Conservation (phyloP, 2,888 invertebrate species). For the Caenorhabditis sp. region DNA sequence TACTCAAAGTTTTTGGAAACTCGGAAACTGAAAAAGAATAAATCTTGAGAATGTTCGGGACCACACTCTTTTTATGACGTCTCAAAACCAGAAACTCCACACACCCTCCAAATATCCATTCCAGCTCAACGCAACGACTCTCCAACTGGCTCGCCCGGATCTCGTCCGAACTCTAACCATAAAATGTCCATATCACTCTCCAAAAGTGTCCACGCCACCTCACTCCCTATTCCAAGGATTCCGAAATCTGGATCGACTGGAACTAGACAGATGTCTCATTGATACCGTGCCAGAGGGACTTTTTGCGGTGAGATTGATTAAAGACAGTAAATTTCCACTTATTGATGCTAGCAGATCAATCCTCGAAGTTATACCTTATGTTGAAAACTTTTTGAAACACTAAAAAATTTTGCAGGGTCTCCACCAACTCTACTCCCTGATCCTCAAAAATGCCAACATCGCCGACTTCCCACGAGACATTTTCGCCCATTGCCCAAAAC, state of each 20-base stretch:
- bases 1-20: no score
- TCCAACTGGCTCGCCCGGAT: conserved; percentile 72
- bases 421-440: conserved; percentile 74
- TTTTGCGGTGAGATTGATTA: conserved; percentile 66
- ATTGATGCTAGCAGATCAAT: background rate
- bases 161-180: conserved; percentile 77
- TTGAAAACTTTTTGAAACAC: background rate
- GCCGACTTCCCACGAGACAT: conserved; percentile 72
- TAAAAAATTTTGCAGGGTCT: conserved; percentile 67
- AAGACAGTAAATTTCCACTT: background rate
- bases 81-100: no score
- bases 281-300: conserved; percentile 68
- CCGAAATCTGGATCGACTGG: conserved; percentile 76
- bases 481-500: conserved; percentile 74
- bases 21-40: no score
- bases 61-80: no score
- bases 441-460: conserved; percentile 74
- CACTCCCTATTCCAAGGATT: conserved; percentile 74
- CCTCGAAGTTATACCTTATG: background rate
- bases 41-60: no score
- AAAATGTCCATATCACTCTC: conserved; percentile 75
- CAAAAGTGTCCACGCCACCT: conserved; percentile 68
- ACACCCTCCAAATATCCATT: conserved; percentile 17
- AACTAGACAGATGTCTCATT: conserved; percentile 76
- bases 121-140: conserved; percentile 74